Percentiles rank a stretch among this genome's conserved stretches.
phyloP scores from a whole-genome alignment of 2,888 invertebrate species.

The Baronia brevicornis region DNA sequence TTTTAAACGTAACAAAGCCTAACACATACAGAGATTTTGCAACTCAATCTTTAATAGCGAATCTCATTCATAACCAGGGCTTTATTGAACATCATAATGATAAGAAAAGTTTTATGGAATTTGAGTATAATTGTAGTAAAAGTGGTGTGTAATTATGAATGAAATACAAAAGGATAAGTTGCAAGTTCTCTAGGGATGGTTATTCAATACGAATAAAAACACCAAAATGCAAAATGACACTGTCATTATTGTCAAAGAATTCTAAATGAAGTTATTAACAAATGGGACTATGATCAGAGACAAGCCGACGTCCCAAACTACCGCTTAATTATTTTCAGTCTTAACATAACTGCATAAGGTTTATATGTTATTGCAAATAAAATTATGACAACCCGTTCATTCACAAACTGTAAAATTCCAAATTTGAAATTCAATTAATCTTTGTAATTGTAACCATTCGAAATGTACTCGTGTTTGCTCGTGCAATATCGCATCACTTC shows the following conservation, averaged over 20 bases:
- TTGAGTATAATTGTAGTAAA: constrained; percentile 38
- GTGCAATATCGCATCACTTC: constrained; percentile 55
- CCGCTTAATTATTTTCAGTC: constrained; percentile 22
- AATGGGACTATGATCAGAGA: constrained; percentile 32
- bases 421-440: constrained; percentile 59
- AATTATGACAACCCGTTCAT: constrained; percentile 35
- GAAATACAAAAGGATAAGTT: constrained; percentile 23
- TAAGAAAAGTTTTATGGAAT: too few relatives aligned
- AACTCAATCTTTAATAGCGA: too few relatives aligned
- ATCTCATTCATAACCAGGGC: too few relatives aligned
- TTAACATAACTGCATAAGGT: constrained; percentile 15
- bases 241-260: constrained; percentile 36
- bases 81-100: too few relatives aligned
- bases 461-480: constrained; percentile 57
- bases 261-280: constrained; percentile 27
- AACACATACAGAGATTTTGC: too few relatives aligned
- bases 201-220: constrained; percentile 25
- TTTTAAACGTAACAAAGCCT: too few relatives aligned
- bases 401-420: constrained; percentile 45
- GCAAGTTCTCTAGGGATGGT: constrained; percentile 21
- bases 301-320: constrained; percentile 41
- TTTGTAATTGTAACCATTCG: constrained; percentile 66
- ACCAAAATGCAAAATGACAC: constrained; percentile 37
- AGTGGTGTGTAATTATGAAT: constrained; percentile 47
- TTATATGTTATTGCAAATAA: constrained; percentile 11